Base-by-base conservation (phyloP, 1,140 invertebrate species). In the Saccostrea echinata region DNA sequence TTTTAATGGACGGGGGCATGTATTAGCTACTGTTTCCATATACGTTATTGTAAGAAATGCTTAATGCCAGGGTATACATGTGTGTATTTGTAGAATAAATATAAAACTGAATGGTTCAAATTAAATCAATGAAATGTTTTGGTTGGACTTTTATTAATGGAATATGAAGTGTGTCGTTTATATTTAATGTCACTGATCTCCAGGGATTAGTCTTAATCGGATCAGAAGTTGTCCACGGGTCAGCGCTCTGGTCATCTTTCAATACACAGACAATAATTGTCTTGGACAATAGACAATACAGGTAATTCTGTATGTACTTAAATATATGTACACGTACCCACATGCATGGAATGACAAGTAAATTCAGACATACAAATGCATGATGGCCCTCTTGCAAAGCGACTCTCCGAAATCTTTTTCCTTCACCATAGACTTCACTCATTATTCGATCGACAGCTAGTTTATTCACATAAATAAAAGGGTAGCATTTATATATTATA, bases 221-320 rank as follows among this genome's bases (percentile, higher is more conserved):
- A 68, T 68, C 64, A 68, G 27, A 68, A n/a, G 64, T 27, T 68
- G 64, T 21, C 27, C 64, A 68, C 64, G 64, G n/a, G 12, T 68
- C 9, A 68, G 27, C 27, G n/a, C 2, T 24, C n/a, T 68, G 64
- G 64, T 68, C 64, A 68, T 68, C 64, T 27, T 24, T 24, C 64
- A 68, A 68, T 68, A 68, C 64, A 68, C 64, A 68, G 64, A 68
- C n/a, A n/a, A n/a, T n/a, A n/a, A n/a, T n/a, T n/a, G n/a, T n/a
- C n/a, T n/a, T n/a, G n/a, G n/a, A n/a, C n/a, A n/a, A n/a, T n/a
- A n/a, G n/a, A n/a, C n/a, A n/a, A n/a, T n/a, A n/a, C n/a, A n/a
- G n/a, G n/a, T n/a, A n/a, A n/a, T n/a, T n/a, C n/a, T n/a, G n/a
- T n/a, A n/a, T n/a, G n/a, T n/a, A n/a, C n/a, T n/a, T n/a, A n/a